Base-by-base conservation (phyloP, 2,113 vertebrate genomes). In the Trematomus loennbergii region DNA sequence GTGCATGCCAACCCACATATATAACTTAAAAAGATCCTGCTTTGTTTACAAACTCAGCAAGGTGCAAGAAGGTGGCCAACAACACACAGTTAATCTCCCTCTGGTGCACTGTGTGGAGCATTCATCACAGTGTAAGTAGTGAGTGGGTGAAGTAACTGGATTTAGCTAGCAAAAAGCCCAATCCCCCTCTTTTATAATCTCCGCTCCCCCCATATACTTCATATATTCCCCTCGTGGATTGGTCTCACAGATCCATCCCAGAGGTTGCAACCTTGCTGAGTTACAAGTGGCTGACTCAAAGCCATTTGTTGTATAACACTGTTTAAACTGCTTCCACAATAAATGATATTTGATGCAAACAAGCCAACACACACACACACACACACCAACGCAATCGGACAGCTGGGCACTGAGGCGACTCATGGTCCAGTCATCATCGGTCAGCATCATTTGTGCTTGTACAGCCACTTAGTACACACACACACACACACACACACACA, bases 221-320 rank as follows among this genome's bases (percentile, higher is more conserved):
- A 36, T 4, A 9, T 62, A 40, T 25, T 1, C 1, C 18, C 18
- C 33, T 8, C 2, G 64, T 63, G 73, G 84, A 82, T 80, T 79
- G 64, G 78, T 75, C 65, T 84, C 71, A 36, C 54, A 69, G 75
- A 90, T 78, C 77, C 63, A 69, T 36, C 58, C 77, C 75, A 67
- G 90, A 84, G 75, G 60, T 78, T 68, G 74, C 17, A 67, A 86
- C 90, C 87, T 90, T 84, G 77, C 86, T 5, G 69, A 78, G 72
- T 86, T 85, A 55, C 63, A 78, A 86, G 84, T 80, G 71, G 78
- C 76, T 83, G 84, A 88, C 69, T 89, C 78, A 54, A 55, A 85
- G 84, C 78, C 79, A 82, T 82, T 83, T 72, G 86, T 90, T 89
- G 84, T 85, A 12, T 87, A 86, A 87, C 76, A 58, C 62, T 53